These are phyloP conservation scores for Halcyon malimbica DNA, from an alignment of 2,113 vertebrate species.

Conservation along the genomic window DNA sequence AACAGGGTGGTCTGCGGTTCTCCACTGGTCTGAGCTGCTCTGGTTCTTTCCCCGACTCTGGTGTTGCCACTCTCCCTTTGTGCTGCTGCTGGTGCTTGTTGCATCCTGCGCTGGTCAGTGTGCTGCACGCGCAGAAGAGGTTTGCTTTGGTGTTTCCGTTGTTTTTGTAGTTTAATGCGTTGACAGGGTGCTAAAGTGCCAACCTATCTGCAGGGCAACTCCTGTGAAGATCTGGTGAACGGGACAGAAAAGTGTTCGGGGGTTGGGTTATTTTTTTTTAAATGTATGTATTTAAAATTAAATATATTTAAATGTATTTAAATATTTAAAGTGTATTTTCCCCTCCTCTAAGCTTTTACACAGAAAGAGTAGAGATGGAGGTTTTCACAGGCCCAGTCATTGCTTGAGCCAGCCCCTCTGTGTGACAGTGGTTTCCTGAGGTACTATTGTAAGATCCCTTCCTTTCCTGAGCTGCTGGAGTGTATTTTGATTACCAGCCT, in stretches of 20 bases:
- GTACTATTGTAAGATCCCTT: fast-evolving
- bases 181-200: slow-evolving; percentile 37
- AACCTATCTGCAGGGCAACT: not conserved
- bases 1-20: not conserved
- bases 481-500: not conserved
- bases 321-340: slow-evolving; percentile 3
- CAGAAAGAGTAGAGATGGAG: not conserved
- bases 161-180: not conserved
- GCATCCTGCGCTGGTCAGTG: fast-evolving
- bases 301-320: slow-evolving; percentile 52
- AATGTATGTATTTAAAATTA: slow-evolving; percentile 37
- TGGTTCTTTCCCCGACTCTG: not conserved
- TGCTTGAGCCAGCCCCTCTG: not conserved
- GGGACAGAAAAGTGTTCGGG: not conserved
- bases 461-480: not conserved
- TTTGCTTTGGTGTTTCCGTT: not conserved
- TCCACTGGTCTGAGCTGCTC: not conserved
- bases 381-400: not conserved
- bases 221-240: slow-evolving; percentile 7
- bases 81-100: not conserved
- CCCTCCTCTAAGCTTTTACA: not conserved
- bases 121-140: not conserved
- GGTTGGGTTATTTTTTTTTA: not conserved
- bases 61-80: fast-evolving
- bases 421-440: not conserved